Evolutionary conservation across 2,888 invertebrate species (phyloP).

Genomic region (Mimas tiliae): DNA sequence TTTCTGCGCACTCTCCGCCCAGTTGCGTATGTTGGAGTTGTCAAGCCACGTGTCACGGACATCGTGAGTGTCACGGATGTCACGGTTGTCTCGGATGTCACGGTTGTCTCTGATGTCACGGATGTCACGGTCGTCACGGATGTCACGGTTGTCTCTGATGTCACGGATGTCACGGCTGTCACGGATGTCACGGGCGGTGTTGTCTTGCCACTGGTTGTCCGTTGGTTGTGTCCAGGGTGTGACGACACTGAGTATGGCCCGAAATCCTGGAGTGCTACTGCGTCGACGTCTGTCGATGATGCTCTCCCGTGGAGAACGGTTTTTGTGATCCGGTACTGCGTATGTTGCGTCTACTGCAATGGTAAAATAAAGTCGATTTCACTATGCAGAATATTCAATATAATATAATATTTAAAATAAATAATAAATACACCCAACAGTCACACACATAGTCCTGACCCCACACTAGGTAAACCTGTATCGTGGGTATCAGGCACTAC

Average conservation of each 20-base stretch:
- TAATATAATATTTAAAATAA: no score
- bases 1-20: slow-evolving; percentile 66
- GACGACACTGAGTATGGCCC: slow-evolving; percentile 65
- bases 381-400: not conserved
- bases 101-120: slow-evolving; percentile 45
- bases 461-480: no score
- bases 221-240: slow-evolving; percentile 52
- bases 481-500: no score
- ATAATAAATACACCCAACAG: no score
- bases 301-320: slow-evolving; percentile 62
- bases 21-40: slow-evolving; percentile 66
- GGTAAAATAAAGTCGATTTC: no score
- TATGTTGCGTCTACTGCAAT: slow-evolving; percentile 70
- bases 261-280: slow-evolving; percentile 72
- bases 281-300: slow-evolving; percentile 71
- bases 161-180: slow-evolving; percentile 51
- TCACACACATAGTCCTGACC: no score
- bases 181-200: slow-evolving; percentile 31
- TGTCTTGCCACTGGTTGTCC: slow-evolving; percentile 57
- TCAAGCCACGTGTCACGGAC: slow-evolving; percentile 69
- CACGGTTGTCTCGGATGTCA: slow-evolving; percentile 49
- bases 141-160: slow-evolving; percentile 38
- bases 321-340: slow-evolving; percentile 74
- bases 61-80: slow-evolving; percentile 45
- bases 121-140: slow-evolving; percentile 50